Base-by-base conservation (phyloP, 2,888 invertebrate species). In the Tholera decimalis region DNA sequence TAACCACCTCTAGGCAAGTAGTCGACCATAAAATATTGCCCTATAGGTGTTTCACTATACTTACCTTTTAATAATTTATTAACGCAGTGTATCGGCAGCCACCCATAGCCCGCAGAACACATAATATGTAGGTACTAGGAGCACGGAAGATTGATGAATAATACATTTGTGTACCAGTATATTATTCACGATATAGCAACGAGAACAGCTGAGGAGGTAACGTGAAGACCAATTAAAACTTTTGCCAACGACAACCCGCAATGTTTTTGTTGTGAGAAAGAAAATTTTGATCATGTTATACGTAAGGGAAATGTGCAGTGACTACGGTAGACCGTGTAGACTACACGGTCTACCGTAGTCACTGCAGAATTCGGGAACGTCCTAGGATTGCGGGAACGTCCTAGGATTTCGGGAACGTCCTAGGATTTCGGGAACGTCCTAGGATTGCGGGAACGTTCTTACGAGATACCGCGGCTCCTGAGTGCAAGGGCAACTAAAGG, bases 211-310 rank as follows among this genome's bases (percentile, higher is more conserved):
- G 65, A 59, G 70, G 62, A 67, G 56, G 65, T 67, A 58, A 65
- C 57, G 57, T 55, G 69, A 80, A 81, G 67, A 54, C 73, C 83
- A 85, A 85, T 85, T 84, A 83, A 83, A 84, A 84, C 71, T 83
- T 84, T 81, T 41, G 58, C 74, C 35, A 50, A 49, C 41, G 53
- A 49, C 41, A 58, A 64, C 64, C 59, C 68, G 55, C 39, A 24
- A 54, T n/a, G 33, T 63, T 66, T 72, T 64, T 59, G 53, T 61
- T 63, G 62, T 51, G 55, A 62, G 33, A 37, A 55, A 47, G n/a
- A 55, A 24, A 57, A 39, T 53, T 18, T 9, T 50, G 15, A 20
- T 51, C 28, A 39, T 18, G 53, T 49, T 30, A 20, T 54, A 22
- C 0, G 9, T 26, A 18, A 54, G 26, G 39, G 26, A 54, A 54